These are phyloP conservation scores for Gobius niger DNA, from an alignment of 2,113 vertebrate genomes.

Conservation along the genomic window DNA sequence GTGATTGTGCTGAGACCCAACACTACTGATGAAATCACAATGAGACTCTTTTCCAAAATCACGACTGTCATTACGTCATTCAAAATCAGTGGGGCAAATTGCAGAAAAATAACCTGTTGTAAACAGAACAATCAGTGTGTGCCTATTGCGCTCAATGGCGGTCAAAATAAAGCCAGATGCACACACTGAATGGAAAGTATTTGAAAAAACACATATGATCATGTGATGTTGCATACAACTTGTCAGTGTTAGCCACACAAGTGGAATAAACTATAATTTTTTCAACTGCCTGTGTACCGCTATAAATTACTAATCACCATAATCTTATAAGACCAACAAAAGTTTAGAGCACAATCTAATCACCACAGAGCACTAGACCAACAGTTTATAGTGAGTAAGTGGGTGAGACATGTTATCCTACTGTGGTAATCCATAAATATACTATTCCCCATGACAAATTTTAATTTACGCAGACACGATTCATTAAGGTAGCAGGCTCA, in stretches of 20 bases:
- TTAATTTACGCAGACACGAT: background rate
- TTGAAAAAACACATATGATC: background rate
- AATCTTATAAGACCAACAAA: background rate
- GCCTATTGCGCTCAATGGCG: background rate
- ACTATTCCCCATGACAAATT: background rate
- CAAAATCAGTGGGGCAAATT: background rate
- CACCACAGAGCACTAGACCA: background rate
- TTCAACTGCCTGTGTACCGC: too few relatives aligned
- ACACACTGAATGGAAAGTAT: background rate
- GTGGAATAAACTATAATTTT: too few relatives aligned
- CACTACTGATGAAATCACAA: slow-evolving; percentile 2
- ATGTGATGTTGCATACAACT: too few relatives aligned
- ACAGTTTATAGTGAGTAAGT: background rate
- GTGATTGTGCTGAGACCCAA: background rate
- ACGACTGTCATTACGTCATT: background rate
- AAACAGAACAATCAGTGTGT: slow-evolving; percentile 1
- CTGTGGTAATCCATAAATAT: background rate
- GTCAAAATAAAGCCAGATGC: background rate
- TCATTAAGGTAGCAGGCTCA: background rate
- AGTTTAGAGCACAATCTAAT: background rate
- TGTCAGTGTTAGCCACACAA: too few relatives aligned
- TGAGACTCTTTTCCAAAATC: background rate
- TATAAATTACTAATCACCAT: too few relatives aligned
- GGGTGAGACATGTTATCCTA: background rate
- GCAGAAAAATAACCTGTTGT: background rate